These are phyloP conservation scores for Drosophila tristis DNA, from an alignment of 1,140 invertebrate species.

Conservation along the genomic window DNA sequence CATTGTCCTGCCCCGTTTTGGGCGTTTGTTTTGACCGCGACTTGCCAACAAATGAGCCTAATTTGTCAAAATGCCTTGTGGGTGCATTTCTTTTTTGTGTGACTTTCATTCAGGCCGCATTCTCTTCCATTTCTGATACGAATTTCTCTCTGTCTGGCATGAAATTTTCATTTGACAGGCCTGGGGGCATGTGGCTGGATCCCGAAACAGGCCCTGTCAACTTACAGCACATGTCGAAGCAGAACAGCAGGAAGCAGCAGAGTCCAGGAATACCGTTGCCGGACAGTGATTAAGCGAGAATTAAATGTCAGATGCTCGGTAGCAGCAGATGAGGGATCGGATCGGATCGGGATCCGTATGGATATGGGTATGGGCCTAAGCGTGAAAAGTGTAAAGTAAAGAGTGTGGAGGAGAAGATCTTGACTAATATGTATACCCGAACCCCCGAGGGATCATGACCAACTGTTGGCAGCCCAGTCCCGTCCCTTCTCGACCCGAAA, in stretches of 20 bases:
- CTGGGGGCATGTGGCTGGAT: constrained; percentile 32
- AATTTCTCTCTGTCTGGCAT: constrained; percentile 27
- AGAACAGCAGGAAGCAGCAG: constrained; percentile 39
- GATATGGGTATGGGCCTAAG: constrained; percentile 26
- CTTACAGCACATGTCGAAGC: constrained; percentile 56
- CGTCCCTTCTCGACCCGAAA: neutral
- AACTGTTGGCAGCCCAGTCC: constrained; percentile 46
- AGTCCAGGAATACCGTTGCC: constrained; percentile 64
- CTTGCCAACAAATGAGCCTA: constrained; percentile 73
- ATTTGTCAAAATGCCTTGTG: constrained; percentile 70
- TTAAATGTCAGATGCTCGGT: constrained; percentile 71
- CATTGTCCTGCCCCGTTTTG: constrained; percentile 58
- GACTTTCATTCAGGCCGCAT: constrained; percentile 47
- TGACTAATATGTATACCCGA: constrained; percentile 60
- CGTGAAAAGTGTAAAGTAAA: constrained; percentile 57
- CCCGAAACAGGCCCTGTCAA: constrained; percentile 64
- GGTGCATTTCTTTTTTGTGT: constrained; percentile 29
- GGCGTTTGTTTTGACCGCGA: constrained; percentile 71
- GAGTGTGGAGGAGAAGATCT: constrained; percentile 37
- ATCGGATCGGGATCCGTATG: constrained; percentile 23
- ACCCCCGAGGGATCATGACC: constrained; percentile 48
- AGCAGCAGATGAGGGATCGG: constrained; percentile 53
- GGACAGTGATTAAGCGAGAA: constrained; percentile 83
- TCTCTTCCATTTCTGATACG: constrained; percentile 36
- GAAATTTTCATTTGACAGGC: constrained; percentile 80